Base-by-base conservation (phyloP, 2,113 vertebrate genomes). In the Cyphomyrus discorhynchus region DNA sequence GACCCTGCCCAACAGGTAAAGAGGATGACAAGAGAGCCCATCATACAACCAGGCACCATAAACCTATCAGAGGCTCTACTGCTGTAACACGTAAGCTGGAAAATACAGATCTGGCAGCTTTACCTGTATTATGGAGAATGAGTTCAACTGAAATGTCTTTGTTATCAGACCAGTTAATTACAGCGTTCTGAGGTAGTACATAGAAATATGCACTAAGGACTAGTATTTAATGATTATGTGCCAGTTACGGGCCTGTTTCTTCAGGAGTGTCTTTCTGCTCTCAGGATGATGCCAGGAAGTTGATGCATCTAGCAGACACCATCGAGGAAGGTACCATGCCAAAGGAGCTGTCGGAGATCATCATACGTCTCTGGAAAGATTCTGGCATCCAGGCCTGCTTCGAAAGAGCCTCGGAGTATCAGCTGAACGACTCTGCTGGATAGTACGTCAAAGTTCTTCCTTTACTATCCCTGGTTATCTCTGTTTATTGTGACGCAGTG, bases 261-360 rank as follows among this genome's bases (percentile, higher is more conserved):
- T 85, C 52, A 56, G n/a, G 39, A 31, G 10, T 77, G 47, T 56
- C 45, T 88, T 86, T 90, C 39, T 89, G 35, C 92, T 27, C 92
- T 0, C 83, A 99, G 98, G 98, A 99, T 0, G 98, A 99, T 42
- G 95, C 97, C 91, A 97, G 98, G 84, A 99, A 98, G 90, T 95
- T 99, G 92, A 95, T 98, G 95, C 98, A 99, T 93, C 97, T 99
- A 92, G 97, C 98, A 0, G 98, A 99, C 93, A 99, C 98, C 88
- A 98, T 99, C 0, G 98, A 99, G 92, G 98, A 99, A 89, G 98
- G 98, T 66, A 95, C 96, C 35, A 98, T 99, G 98, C 98, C 98
- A 15, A 99, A 98, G 91, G 98, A 99, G 94, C 90, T 99, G 96
- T 93, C 97, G 0, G 98, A 98, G 35, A 98, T 99, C 93, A 99